Percentiles rank a stretch among this genome's conserved stretches.
Evolutionary conservation across 2,888 invertebrate genomes (phyloP).

Genomic region (Hemithea aestivaria): DNA sequence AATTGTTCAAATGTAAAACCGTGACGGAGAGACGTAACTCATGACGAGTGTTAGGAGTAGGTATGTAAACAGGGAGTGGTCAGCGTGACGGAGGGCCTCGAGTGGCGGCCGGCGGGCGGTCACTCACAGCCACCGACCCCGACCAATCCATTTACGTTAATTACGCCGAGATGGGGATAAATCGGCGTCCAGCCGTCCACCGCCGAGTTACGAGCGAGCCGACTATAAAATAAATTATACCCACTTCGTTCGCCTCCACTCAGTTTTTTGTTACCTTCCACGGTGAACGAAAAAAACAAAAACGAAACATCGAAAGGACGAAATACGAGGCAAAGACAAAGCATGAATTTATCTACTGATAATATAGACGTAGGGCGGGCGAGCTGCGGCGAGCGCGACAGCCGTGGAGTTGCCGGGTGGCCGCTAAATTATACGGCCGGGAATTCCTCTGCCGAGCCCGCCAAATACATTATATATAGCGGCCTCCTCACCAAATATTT

Average conservation of each 20-base stretch:
- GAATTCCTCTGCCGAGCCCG: slow-evolving; percentile 56
- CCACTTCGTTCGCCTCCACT: slow-evolving; percentile 77
- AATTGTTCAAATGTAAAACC: slow-evolving; percentile 23
- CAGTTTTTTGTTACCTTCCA: slow-evolving; percentile 75
- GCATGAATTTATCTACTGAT: slow-evolving; percentile 79
- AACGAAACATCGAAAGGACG: slow-evolving; percentile 75
- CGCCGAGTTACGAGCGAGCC: slow-evolving; percentile 76
- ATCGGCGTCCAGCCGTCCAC: slow-evolving; percentile 77
- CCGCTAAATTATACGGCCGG: slow-evolving; percentile 75
- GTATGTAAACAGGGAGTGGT: slow-evolving; percentile 51
- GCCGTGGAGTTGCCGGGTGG: slow-evolving; percentile 69
- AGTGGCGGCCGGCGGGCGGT: slow-evolving; percentile 39
- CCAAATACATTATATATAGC: slow-evolving; percentile 78
- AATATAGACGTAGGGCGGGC: slow-evolving; percentile 79
- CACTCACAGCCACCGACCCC: slow-evolving; percentile 60
- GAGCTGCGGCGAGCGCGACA: slow-evolving; percentile 70
- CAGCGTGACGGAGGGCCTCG: slow-evolving; percentile 31
- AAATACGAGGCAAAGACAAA: slow-evolving; percentile 79
- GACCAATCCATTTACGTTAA: slow-evolving; percentile 79
- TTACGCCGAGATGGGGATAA: slow-evolving; percentile 76
- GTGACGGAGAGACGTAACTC: slow-evolving; percentile 20
- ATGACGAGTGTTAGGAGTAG: slow-evolving; percentile 23
- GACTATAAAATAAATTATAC: slow-evolving; percentile 80
- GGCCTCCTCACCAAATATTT: slow-evolving; percentile 75
- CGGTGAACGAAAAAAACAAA: slow-evolving; percentile 63